These are phyloP conservation scores for Andrena hattorfiana DNA, from an alignment of 2,888 invertebrate genomes.

Conservation along the genomic window DNA sequence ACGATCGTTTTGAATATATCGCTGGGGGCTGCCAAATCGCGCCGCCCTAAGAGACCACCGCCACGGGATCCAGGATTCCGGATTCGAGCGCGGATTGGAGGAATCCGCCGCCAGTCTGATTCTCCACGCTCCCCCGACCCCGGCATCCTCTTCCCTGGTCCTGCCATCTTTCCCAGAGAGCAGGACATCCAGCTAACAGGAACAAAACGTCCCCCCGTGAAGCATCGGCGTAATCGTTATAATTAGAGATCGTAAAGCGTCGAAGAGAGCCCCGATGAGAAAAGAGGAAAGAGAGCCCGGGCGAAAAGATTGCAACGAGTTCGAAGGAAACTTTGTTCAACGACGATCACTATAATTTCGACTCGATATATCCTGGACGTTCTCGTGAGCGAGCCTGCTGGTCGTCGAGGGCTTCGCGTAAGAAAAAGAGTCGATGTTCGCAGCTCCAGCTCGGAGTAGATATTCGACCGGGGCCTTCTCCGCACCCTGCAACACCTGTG, in stretches of 20 bases:
- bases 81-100: constrained; percentile 55
- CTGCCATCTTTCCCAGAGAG: constrained; percentile 59
- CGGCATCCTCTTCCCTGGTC: constrained; percentile 24
- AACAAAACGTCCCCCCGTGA: constrained; percentile 66
- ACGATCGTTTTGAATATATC: constrained; percentile 51
- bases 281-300: constrained; percentile 1
- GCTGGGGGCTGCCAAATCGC: constrained; percentile 54
- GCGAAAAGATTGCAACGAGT: constrained; percentile 1
- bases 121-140: constrained; percentile 13
- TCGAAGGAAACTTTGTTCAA: constrained; percentile 64
- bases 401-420: neutral
- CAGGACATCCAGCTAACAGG: constrained; percentile 58
- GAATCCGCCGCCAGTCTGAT: constrained; percentile 42
- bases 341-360: constrained; percentile 57
- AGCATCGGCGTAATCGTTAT: constrained; percentile 72
- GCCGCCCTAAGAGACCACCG: constrained; percentile 40
- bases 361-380: constrained; percentile 15
- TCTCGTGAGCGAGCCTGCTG: neutral
- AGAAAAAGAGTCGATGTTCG: neutral
- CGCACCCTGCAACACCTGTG: constrained; percentile 68
- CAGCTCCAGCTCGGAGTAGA: constrained; percentile 3
- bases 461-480: constrained; percentile 2
- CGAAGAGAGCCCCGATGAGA: constrained; percentile 40
- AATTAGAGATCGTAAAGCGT: constrained; percentile 74
- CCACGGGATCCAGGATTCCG: constrained; percentile 23